Evolutionary conservation across 2,797 vertebrate genomes (phyloP).

Genomic region (Rhinatrema bivittatum): DNA sequence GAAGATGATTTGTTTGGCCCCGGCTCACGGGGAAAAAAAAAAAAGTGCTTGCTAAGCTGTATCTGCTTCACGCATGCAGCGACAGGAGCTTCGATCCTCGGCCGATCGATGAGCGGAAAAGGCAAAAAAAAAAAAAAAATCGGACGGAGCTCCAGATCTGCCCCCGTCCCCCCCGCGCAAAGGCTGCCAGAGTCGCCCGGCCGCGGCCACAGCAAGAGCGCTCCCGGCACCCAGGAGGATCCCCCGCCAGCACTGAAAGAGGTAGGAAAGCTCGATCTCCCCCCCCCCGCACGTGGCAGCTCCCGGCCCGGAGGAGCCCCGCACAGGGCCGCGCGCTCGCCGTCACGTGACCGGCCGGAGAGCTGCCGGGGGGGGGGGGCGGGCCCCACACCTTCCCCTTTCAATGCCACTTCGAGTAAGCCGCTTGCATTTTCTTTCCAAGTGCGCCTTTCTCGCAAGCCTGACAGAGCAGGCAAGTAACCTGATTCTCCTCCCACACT

Average conservation of each 20-base stretch:
- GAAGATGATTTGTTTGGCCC: constrained; percentile 62
- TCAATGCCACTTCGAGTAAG: constrained; percentile 53
- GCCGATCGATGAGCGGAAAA: constrained; percentile 99
- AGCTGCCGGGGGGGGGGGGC: no score
- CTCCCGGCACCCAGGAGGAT: constrained; percentile 90
- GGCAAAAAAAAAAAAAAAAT: constrained; percentile 99
- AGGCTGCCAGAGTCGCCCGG: constrained; percentile 87
- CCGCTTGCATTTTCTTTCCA: constrained; percentile 44
- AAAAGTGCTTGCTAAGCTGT: constrained; percentile 96
- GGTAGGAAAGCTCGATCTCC: no score
- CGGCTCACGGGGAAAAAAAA: constrained; percentile 67
- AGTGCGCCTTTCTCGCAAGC: constrained; percentile 33
- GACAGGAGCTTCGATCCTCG: constrained; percentile 99
- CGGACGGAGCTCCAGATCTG: constrained; percentile 78
- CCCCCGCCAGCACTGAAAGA: no score
- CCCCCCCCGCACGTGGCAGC: no score
- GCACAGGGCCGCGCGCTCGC: no score
- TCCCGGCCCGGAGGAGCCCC: no score
- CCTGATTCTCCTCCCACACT: constrained; percentile 17
- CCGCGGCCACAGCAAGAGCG: constrained; percentile 96
- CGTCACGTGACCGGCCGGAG: no score
- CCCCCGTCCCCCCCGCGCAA: constrained; percentile 81
- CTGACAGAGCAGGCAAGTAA: constrained; percentile 33
- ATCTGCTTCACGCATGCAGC: constrained; percentile 96
- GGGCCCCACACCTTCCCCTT: constrained; percentile 48